Evolutionary conservation across 1,140 invertebrate species (phyloP), one percentile per base, ranked within the genome.

Genomic region (Caenorhabditis inopinata): DNA sequence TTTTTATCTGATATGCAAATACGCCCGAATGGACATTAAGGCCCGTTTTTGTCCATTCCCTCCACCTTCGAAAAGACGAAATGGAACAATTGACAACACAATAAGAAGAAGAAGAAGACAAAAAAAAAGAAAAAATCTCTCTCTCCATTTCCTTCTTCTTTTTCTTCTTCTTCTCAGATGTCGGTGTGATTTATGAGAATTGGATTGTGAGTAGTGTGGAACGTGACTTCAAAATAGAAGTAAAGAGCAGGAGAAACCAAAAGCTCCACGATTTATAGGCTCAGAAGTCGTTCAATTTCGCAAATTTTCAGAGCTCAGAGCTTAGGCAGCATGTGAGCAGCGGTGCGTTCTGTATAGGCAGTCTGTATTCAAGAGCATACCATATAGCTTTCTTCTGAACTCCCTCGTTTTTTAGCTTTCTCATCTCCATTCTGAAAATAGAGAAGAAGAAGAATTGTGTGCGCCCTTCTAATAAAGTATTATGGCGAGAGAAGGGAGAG

Each of bases 121-220:
- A n/a, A n/a, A n/a, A n/a, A 47, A 47, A 32, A n/a, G 27, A 32
- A 58, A 68, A 68, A 68, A 21, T 38, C 32, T 42, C 32, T 21
- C 32, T 4, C n/a, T 42, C n/a, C 18, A 23, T 51, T 51, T 23
- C 48, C 2, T 12, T 23, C 6, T n/a, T 51, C 18, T 6, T 51
- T 47, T 16, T 47, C 11, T 12, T 23, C 2, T n/a, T 51, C 4
- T n/a, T 51, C n/a, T 23, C n/a, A 5, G 25, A 23, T 23, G 27
- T 58, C 53, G 53, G 53, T 68, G n/a, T 68, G 58, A 68, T 68
- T 68, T 68, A 68, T 68, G 58, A 68, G 58, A 68, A 68, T 68
- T 68, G n/a, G 58, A 68, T 68, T 68, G 16, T 21, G 58, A 68
- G 58, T 68, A 21, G 58, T 42, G 58, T 11, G 32, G 32, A 68